A percentile compares a stretch with the other conserved stretches of the same genome.
Evolutionary conservation across 2,888 invertebrate species (phyloP).

Genomic region (Amblyteles armatorius): DNA sequence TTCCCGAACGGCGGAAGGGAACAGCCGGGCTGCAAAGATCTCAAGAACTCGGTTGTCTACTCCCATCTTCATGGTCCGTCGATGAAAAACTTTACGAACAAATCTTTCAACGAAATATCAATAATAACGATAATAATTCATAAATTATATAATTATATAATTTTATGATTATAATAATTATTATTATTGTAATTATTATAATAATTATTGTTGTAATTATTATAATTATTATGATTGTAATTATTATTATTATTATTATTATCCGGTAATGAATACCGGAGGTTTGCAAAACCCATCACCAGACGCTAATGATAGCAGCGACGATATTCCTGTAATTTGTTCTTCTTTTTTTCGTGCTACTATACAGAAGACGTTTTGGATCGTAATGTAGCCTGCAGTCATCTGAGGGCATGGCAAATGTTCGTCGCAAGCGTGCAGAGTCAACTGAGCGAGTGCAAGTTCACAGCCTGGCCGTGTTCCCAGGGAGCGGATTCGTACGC

Average conservation of each 20-base stretch:
- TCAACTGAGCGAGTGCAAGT: constrained; percentile 84
- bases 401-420: constrained; percentile 86
- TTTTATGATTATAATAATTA: background rate
- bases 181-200: background rate
- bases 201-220: background rate
- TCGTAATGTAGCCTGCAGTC: constrained; percentile 86
- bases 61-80: constrained; percentile 86
- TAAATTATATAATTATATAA: constrained; percentile 1
- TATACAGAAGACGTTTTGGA: constrained; percentile 84
- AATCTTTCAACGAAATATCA: background rate
- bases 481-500: constrained; percentile 85
- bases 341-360: background rate
- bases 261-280: background rate
- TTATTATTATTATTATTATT: background rate
- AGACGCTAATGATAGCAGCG: too few species aligned
- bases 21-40: constrained; percentile 87
- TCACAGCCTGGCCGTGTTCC: constrained; percentile 86
- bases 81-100: background rate
- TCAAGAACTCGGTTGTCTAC: constrained; percentile 86
- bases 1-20: constrained; percentile 88
- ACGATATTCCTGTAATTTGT: too few species aligned
- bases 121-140: background rate
- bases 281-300: too few species aligned
- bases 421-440: constrained; percentile 86
- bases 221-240: background rate